Evolutionary conservation across 2,113 vertebrate genomes (phyloP).

Genomic region (Centropristis striata): DNA sequence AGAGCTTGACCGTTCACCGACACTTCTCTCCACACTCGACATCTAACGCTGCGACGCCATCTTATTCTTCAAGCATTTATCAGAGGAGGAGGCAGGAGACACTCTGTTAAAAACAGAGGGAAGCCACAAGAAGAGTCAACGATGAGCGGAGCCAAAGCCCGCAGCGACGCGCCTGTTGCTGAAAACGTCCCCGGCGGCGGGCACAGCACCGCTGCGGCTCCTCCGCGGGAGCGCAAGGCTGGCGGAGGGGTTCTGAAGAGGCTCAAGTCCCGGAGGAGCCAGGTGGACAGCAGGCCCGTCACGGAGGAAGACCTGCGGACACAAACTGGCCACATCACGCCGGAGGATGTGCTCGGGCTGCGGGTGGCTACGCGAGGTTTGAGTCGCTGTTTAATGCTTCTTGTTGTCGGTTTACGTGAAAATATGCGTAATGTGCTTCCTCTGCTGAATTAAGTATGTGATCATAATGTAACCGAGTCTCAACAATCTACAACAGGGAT

Average conservation of each 20-base stretch:
- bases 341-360: conserved; percentile 91
- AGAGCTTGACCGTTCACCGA: conserved; percentile 70
- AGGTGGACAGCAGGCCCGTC: conserved; percentile 80
- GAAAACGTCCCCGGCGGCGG: conserved; percentile 78
- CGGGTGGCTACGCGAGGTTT: conserved; percentile 89
- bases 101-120: neutral
- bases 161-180: conserved; percentile 83
- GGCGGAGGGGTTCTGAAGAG: conserved; percentile 87
- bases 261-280: conserved; percentile 88
- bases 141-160: conserved; percentile 90
- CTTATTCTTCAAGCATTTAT: conserved; percentile 56
- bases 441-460: neutral
- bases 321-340: conserved; percentile 84
- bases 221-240: conserved; percentile 79
- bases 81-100: neutral
- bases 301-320: conserved; percentile 90
- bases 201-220: conserved; percentile 51
- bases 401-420: neutral
- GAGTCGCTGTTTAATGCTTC: neutral
- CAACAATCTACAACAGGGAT: neutral
- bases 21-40: conserved; percentile 76
- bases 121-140: conserved; percentile 7
- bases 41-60: conserved; percentile 81
- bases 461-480: neutral
- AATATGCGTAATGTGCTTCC: neutral